These are phyloP conservation scores for Xenentodon cancila DNA, from an alignment of 2,797 vertebrate genomes.

Conservation along the genomic window DNA sequence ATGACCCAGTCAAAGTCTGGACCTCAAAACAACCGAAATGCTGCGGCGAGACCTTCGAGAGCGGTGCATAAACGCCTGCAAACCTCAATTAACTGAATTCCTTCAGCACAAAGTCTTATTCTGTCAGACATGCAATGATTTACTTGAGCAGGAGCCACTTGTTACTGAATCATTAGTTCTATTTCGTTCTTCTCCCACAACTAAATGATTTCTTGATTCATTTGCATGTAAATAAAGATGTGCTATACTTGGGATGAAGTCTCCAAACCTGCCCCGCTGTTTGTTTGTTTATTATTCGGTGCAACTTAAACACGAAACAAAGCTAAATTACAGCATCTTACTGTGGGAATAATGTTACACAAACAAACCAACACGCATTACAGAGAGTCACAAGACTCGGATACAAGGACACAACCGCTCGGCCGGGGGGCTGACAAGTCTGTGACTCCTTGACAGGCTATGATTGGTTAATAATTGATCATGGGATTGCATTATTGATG, in stretches of 20 bases:
- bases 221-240: too few relatives aligned
- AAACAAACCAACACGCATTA: slow-evolving; percentile 38
- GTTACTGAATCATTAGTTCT: too few relatives aligned
- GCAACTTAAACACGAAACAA: slow-evolving; percentile 33
- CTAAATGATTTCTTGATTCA: too few relatives aligned
- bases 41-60: too few relatives aligned
- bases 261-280: slow-evolving; percentile 31
- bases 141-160: too few relatives aligned
- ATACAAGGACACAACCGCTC: slow-evolving; percentile 39
- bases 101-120: too few relatives aligned
- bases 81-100: too few relatives aligned
- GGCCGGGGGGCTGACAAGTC: slow-evolving; percentile 70
- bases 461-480: slow-evolving; percentile 82
- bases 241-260: background rate
- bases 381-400: slow-evolving; percentile 28
- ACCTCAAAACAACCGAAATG: too few relatives aligned
- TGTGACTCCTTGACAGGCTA: slow-evolving; percentile 58
- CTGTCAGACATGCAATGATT: too few relatives aligned
- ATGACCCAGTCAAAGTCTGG: too few relatives aligned
- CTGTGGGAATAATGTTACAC: slow-evolving; percentile 53
- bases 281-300: slow-evolving; percentile 38
- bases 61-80: too few relatives aligned
- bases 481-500: slow-evolving; percentile 78
- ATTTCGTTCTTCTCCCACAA: too few relatives aligned
- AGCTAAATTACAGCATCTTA: slow-evolving; percentile 31